A percentile compares a stretch with the other conserved stretches of the same genome.
Evolutionary conservation across 2,888 invertebrate genomes (phyloP).

Genomic region (Coremacera marginata): DNA sequence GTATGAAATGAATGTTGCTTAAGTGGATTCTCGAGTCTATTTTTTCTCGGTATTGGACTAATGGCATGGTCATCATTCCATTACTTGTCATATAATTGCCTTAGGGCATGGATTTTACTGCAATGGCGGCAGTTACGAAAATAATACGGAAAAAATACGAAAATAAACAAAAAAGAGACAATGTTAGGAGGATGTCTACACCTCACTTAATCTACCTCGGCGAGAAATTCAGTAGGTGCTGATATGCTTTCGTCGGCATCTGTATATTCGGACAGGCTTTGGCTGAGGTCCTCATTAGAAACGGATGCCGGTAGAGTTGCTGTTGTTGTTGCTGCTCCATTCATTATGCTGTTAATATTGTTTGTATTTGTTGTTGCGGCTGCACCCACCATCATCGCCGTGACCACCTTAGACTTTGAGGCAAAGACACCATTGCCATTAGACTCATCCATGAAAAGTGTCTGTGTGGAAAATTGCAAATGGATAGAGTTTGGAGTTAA

Average conservation of each 20-base stretch:
- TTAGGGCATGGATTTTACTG: no score
- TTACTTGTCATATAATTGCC: no score
- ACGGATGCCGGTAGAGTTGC: constrained; percentile 62
- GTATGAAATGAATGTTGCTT: no score
- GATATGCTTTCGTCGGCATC: constrained; percentile 80
- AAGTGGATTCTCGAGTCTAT: no score
- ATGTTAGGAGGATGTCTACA: not conserved
- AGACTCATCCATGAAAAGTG: constrained; percentile 67
- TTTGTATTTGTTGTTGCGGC: constrained; percentile 45
- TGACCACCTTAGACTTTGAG: constrained; percentile 47
- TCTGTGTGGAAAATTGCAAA: constrained; percentile 49
- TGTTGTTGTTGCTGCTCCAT: constrained; percentile 51
- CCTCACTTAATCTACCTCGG: constrained; percentile 73
- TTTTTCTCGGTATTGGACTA: no score
- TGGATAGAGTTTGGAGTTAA: constrained; percentile 18
- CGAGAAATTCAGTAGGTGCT: constrained; percentile 82
- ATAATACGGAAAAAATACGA: not conserved
- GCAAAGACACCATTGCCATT: constrained; percentile 68
- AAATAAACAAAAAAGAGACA: not conserved
- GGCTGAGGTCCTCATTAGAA: constrained; percentile 76
- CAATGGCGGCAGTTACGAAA: not conserved
- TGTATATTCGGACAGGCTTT: constrained; percentile 74
- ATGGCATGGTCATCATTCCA: no score
- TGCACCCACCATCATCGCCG: constrained; percentile 43
- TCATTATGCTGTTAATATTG: constrained; percentile 48